Evolutionary conservation across 2,797 vertebrate genomes (phyloP), one percentile per base, ranked within the genome.

Genomic region (Coluber constrictor): DNA sequence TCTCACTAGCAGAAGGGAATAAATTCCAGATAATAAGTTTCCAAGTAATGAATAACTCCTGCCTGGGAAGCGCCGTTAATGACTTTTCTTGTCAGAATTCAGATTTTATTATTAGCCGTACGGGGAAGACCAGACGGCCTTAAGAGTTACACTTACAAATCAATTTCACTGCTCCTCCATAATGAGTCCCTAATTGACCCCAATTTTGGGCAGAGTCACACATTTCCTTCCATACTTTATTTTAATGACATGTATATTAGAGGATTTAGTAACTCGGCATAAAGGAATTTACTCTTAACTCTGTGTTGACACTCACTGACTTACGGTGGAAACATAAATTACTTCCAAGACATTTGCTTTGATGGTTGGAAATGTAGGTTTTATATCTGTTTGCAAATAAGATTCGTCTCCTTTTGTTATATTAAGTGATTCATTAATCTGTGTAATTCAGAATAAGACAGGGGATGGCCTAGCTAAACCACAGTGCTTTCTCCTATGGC

Each of bases 141-240:
- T 90, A 96, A 97, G 96, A 97, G 96, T 95, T 96, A 97, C 13
- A 94, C 95, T 96, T 97, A 94, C 95, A 98, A 98, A 98, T 98
- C 97, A 98, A 96, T 98, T 97, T 97, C 96, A 95, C 93, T 96
- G 79, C 93, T 96, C 16, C 91, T 96, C 97, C 92, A 96, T 97
- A 97, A 97, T 5, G 32, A 97, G 95, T 95, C 93, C 94, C 96
- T 98, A 98, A 98, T 98, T 98, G 97, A 97, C 97, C 97, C 97
- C 97, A 96, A 86, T 97, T 97, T 97, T 95, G 97, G 94, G 97
- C 95, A 96, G 37, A 96, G 95, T 96, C 95, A 74, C 93, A 90
- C 96, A 97, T 97, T 97, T 97, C 95, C 93, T 97, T 95, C 88
- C 88, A 94, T 96, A 94, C 90, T 97, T 97, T 97, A 97, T 96